Evolutionary conservation across 2,888 invertebrate species (phyloP).

Genomic region (Rhodophaea formosa): DNA sequence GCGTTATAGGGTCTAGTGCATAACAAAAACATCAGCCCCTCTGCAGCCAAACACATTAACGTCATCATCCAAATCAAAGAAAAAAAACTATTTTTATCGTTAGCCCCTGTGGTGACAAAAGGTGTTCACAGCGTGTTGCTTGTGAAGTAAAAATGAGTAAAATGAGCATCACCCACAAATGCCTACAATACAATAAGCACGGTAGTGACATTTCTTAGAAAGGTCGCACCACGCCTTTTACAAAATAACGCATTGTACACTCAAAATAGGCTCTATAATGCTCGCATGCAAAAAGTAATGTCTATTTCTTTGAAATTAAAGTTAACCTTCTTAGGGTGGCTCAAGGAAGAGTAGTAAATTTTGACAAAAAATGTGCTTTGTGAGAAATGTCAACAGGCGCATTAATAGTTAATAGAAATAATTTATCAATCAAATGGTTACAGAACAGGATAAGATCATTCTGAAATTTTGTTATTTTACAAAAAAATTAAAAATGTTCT

Average conservation of each 20-base stretch:
- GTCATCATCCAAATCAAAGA: conserved; percentile 4
- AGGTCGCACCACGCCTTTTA: conserved; percentile 12
- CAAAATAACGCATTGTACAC: conserved; percentile 10
- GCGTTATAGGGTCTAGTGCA: background rate
- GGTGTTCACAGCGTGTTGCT: conserved; percentile 16
- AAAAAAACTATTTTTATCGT: conserved; percentile 6
- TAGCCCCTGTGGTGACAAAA: conserved; percentile 15
- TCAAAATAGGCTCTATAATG: background rate
- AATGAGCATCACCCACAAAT: conserved; percentile 15
- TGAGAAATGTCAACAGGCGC: background rate
- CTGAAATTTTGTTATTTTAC: too few relatives aligned
- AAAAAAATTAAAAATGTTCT: too few relatives aligned
- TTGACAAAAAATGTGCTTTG: background rate
- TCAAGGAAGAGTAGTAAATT: background rate
- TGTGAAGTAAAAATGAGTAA: conserved; percentile 3
- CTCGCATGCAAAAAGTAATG: conserved; percentile 3
- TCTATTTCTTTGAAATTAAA: conserved; percentile 7
- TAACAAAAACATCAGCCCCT: conserved; percentile 8
- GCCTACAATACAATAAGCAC: conserved; percentile 13
- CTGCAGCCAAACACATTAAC: conserved; percentile 9
- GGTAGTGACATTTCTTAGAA: conserved; percentile 18
- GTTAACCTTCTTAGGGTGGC: conserved; percentile 4
- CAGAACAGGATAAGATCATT: too few relatives aligned
- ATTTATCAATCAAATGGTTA: too few relatives aligned
- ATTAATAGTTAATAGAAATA: background rate